Base-by-base conservation (phyloP, 2,113 vertebrate genomes). In the Epinephelus cyanopodus region DNA sequence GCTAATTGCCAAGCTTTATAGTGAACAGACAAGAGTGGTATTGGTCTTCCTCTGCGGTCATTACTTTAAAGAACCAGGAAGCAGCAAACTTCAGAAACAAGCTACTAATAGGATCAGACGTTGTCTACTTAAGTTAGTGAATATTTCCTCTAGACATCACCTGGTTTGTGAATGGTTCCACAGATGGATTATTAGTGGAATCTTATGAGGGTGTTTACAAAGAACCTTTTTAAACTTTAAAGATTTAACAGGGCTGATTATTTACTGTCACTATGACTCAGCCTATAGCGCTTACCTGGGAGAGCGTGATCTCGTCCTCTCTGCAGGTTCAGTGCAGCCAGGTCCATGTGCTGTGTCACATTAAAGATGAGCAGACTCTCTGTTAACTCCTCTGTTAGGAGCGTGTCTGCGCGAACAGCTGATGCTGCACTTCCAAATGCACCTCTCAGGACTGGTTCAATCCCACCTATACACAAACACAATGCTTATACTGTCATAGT, bases 251-350 rank as follows among this genome's bases (percentile, higher is more conserved):
- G 7, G 6, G 48, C 5, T 1, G 45, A 7, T 25, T 47, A 54
- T n/a, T 61, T 25, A 57, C n/a, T 56, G 60, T 72, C 66, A 3
- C 27, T 25, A 3, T 65, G 29, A 19, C 27, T 23, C 8, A 50
- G 66, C 19, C 21, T 15, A 13, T 13, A 15, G 18, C 15, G 13
- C 78, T 86, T 63, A 98, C 98, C 98, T 95, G 97, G 97, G 9
- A 99, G 96, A 12, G 95, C 98, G 0, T 99, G 98, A 83, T 99
- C 98, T 37, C 98, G 95, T 63, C 98, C 98, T 42, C 98, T 94
- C 92, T 99, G 98, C 81, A 99, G 95, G 92, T 99, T 97, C 58
- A 99, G 66, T 0, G 98, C 96, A 0, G 97, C 96, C 93, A 99
- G 93, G 86, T 99, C 98, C 91, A 98, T 82, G 23, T 95, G 85